Percentiles rank a stretch among this genome's conserved stretches.
Evolutionary conservation across 92 coral and sea anemone genomes (phyloP).

Genomic region (Parazoanthus darwini): DNA sequence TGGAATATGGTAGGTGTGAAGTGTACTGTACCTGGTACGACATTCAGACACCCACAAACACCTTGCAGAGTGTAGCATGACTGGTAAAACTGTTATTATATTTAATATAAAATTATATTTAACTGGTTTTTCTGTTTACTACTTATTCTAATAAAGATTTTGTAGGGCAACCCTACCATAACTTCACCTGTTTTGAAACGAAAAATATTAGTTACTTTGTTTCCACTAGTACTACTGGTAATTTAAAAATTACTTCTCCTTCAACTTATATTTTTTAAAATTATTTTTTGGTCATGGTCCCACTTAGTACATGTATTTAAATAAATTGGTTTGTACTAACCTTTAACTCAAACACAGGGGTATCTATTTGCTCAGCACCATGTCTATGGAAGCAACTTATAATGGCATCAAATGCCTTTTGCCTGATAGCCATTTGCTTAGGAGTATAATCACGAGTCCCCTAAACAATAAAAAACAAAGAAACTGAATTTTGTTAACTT

Average conservation of each 20-base stretch:
- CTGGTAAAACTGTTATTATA: slow-evolving; percentile 7
- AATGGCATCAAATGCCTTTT: slow-evolving; percentile 86
- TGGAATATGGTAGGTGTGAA: slow-evolving; percentile 54
- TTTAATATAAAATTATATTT: too few species aligned
- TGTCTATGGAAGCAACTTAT: slow-evolving; percentile 86
- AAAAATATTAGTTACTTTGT: too few species aligned
- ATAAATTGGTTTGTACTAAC: slow-evolving; percentile 31
- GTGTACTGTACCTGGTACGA: slow-evolving; percentile 21
- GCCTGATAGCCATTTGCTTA: slow-evolving; percentile 96
- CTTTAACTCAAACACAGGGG: slow-evolving; percentile 99
- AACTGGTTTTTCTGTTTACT: too few species aligned
- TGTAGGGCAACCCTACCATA: too few species aligned
- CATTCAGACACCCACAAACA: slow-evolving; percentile 52
- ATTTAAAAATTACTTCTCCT: too few species aligned
- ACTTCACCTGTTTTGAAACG: too few species aligned
- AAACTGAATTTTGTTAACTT: not conserved
- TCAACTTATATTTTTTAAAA: too few species aligned
- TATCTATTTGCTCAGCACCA: slow-evolving; percentile 96
- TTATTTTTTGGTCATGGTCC: too few species aligned
- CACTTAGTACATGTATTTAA: too few species aligned
- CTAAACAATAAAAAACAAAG: slow-evolving; percentile 37
- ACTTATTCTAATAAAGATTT: too few species aligned
- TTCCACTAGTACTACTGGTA: too few species aligned
- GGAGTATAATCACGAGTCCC: slow-evolving; percentile 96
- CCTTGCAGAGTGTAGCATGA: slow-evolving; percentile 34